Evolutionary conservation across 2,888 invertebrate species (phyloP).

Genomic region (Yponomeuta plumbellus): DNA sequence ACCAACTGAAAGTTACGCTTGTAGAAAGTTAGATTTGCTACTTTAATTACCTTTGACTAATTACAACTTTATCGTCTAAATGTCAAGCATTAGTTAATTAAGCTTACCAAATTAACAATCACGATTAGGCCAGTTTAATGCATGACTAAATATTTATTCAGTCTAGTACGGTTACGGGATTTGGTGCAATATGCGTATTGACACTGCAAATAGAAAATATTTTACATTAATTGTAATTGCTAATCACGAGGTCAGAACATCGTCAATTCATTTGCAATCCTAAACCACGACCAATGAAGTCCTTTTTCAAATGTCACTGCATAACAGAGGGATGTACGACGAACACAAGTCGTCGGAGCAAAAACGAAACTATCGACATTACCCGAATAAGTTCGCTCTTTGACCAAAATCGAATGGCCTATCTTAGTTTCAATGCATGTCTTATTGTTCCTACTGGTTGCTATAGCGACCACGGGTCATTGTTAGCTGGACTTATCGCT

Average conservation of each 20-base stretch:
- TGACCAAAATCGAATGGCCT: background rate
- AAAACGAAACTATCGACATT: conserved; percentile 11
- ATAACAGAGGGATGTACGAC: background rate
- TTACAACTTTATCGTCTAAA: too few species aligned
- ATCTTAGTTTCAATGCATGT: background rate
- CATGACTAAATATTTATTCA: too few species aligned
- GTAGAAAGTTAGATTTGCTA: too few species aligned
- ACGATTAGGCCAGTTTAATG: too few species aligned
- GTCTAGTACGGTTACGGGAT: too few species aligned
- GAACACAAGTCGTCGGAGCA: conserved; percentile 5
- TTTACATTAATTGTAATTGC: background rate
- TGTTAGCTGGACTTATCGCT: background rate
- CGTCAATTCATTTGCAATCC: background rate
- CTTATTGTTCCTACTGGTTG: too few species aligned
- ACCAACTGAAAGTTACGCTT: too few species aligned
- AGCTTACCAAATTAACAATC: too few species aligned
- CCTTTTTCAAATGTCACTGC: conserved; percentile 1
- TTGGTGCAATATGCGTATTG: background rate
- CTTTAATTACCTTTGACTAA: too few species aligned
- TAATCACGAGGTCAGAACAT: background rate
- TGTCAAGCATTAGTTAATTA: too few species aligned
- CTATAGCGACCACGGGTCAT: background rate
- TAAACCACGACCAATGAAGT: background rate
- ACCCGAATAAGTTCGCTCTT: background rate
- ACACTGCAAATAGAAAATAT: background rate